Percentiles rank a stretch among this genome's conserved stretches.
These are phyloP conservation scores for Leptoclinus maculatus DNA, from an alignment of 2,797 vertebrate species.

Conservation along the genomic window DNA sequence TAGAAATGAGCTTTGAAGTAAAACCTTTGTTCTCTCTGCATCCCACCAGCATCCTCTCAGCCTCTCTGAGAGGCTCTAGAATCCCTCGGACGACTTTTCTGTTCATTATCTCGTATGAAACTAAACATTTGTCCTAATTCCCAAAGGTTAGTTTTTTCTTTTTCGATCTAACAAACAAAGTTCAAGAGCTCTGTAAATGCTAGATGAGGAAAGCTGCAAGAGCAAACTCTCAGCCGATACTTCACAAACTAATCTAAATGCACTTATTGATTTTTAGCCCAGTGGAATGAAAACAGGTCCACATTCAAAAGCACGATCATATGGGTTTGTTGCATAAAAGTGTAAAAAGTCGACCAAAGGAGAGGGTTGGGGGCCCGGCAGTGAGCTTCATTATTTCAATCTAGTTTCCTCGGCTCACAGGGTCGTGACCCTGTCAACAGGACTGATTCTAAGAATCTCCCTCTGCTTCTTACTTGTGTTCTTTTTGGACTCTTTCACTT, in stretches of 20 bases:
- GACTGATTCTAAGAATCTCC: conserved; percentile 25
- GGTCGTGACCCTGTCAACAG: conserved; percentile 42
- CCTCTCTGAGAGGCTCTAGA: too few species aligned
- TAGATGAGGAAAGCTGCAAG: conserved; percentile 11
- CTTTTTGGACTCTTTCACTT: background rate
- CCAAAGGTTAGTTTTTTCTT: conserved; percentile 2
- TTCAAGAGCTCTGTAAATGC: conserved; percentile 43
- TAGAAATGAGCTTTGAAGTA: conserved; percentile 32
- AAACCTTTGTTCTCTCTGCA: conserved; percentile 28
- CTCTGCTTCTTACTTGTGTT: conserved; percentile 26
- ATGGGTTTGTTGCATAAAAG: conserved; percentile 39
- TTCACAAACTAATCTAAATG: conserved; percentile 52
- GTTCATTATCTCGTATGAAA: conserved; percentile 29
- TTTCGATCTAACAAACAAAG: conserved; percentile 26
- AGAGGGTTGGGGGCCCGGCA: conserved; percentile 5
- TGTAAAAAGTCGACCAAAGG: conserved; percentile 6
- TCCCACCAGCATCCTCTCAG: background rate
- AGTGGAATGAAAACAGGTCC: conserved; percentile 45
- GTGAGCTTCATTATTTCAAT: conserved; percentile 46
- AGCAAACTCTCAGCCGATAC: conserved; percentile 33
- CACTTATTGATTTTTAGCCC: conserved; percentile 58
- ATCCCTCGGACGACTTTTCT: background rate
- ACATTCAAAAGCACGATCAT: conserved; percentile 33
- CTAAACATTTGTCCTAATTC: conserved; percentile 21
- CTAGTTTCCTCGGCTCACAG: conserved; percentile 22